Conservation (phyloP, 2,113 vertebrate species). For the Syngnathus typhle region DNA sequence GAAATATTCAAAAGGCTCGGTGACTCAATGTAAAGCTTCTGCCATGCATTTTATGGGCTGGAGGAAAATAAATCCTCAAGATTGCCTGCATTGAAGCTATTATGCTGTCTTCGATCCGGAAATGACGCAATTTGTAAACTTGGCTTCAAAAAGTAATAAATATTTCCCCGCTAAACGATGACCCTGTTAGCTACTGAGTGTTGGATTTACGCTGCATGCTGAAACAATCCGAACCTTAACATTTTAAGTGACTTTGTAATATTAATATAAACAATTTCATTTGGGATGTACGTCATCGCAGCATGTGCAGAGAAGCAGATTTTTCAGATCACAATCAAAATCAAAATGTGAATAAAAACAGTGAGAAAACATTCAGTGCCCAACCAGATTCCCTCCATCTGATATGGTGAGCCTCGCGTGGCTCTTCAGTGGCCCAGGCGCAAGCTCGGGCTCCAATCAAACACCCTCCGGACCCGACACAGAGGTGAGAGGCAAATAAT, state of each 20-base stretch:
- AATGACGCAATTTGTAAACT: slow-evolving; percentile 25
- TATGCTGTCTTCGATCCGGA: slow-evolving; percentile 4
- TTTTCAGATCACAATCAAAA: not conserved
- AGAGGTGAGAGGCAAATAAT: slow-evolving; percentile 65
- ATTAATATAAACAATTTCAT: too few relatives aligned
- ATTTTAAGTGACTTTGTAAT: too few relatives aligned
- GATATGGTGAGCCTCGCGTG: not conserved
- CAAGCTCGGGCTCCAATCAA: slow-evolving; percentile 43
- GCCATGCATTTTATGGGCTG: not conserved
- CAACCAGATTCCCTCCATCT: not conserved
- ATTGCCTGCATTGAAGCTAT: too few relatives aligned
- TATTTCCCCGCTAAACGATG: not conserved
- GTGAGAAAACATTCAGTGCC: not conserved
- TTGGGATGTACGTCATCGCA: too few relatives aligned
- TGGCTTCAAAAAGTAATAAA: not conserved
- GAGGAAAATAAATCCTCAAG: not conserved
- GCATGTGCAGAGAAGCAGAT: too few relatives aligned
- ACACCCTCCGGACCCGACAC: slow-evolving; percentile 56
- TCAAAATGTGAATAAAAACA: not conserved
- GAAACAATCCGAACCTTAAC: not conserved
- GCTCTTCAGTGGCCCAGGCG: slow-evolving; percentile 23
- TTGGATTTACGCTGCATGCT: not conserved
- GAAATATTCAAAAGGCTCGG: slow-evolving; percentile 32
- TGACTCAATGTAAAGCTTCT: not conserved
- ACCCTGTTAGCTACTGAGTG: slow-evolving; percentile 11